Evolutionary conservation across 2,113 vertebrate genomes (phyloP).

Genomic region (Copsychus sechellarum): DNA sequence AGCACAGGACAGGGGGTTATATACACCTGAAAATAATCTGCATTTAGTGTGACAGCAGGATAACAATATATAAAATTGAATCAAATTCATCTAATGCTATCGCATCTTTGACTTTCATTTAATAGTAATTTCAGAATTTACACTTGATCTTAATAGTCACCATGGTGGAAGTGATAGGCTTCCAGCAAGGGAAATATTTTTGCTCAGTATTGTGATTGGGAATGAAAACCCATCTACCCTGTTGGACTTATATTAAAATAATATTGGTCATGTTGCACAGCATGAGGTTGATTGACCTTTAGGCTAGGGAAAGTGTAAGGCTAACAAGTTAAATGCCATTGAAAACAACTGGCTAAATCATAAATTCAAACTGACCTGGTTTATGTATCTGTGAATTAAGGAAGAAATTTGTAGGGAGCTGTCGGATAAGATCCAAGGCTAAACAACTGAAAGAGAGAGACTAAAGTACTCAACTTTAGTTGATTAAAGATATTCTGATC

Average conservation of each 20-base stretch:
- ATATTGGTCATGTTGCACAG: not conserved
- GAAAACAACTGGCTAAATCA: not conserved
- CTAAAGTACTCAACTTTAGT: conserved; percentile 60
- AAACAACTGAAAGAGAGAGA: conserved; percentile 50
- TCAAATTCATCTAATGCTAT: not conserved
- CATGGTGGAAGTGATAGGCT: not conserved
- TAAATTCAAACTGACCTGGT: not conserved
- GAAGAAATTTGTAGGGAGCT: not conserved
- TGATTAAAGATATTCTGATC: conserved; percentile 70
- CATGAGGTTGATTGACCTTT: conserved; percentile 2
- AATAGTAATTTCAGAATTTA: not conserved
- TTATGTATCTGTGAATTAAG: not conserved
- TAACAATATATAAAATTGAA: not conserved
- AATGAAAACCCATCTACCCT: not conserved
- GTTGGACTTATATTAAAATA: not conserved
- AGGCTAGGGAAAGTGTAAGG: not conserved
- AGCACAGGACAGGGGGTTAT: not conserved
- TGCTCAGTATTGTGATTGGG: not conserved
- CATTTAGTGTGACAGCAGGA: not conserved
- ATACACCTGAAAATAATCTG: not conserved
- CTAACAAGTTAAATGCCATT: not conserved
- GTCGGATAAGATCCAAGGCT: conserved; percentile 13
- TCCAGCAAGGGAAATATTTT: not conserved
- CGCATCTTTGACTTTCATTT: not conserved
- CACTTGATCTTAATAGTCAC: not conserved